A percentile compares a stretch with the other conserved stretches of the same genome.
These are phyloP conservation scores for Dynastes grantii DNA, from an alignment of 2,888 invertebrate genomes.

Conservation along the genomic window DNA sequence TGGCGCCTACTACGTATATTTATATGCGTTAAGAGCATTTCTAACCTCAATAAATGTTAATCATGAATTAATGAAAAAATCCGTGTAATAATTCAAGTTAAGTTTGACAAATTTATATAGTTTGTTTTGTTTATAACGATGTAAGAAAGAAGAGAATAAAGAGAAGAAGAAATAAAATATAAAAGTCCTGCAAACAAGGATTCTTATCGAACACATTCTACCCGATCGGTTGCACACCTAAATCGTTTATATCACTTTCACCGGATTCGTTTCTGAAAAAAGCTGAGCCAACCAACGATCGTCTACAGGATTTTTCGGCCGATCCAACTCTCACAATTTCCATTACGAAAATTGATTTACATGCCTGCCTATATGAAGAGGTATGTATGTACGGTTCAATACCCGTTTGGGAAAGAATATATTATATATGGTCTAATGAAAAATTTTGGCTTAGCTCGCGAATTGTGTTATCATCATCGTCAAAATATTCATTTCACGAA, in stretches of 20 bases:
- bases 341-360: background rate
- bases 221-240: conserved; percentile 9
- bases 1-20: too few species aligned
- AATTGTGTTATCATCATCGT: too few species aligned
- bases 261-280: background rate
- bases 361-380: background rate
- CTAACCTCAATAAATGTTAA: too few species aligned
- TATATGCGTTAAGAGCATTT: too few species aligned
- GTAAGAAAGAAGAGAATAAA: background rate
- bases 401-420: background rate
- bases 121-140: conserved; percentile 1
- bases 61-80: too few species aligned
- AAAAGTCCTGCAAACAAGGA: conserved; percentile 3
- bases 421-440: background rate
- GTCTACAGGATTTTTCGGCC: background rate
- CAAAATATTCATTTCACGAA: too few species aligned
- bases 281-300: background rate
- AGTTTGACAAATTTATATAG: background rate
- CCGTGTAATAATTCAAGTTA: too few species aligned
- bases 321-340: background rate
- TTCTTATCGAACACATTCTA: conserved; percentile 3
- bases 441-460: too few species aligned
- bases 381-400: background rate
- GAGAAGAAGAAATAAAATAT: background rate
- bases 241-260: conserved; percentile 10